Evolutionary conservation across 2,113 vertebrate genomes (phyloP), one percentile per base, ranked within the genome.

Genomic region (Cyanoderma ruficeps): DNA sequence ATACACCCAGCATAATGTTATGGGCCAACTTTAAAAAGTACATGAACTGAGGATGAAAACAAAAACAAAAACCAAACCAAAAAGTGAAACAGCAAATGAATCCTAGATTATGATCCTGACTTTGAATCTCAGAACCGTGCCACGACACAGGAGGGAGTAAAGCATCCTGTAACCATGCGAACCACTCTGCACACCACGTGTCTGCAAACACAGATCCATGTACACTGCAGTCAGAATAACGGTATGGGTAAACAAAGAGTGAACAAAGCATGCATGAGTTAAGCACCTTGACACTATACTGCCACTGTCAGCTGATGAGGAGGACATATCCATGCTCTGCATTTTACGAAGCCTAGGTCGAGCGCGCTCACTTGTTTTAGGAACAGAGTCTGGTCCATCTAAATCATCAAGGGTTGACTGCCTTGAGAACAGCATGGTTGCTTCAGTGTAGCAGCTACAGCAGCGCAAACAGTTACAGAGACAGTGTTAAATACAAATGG

Each of bases 351-450:
- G 99, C 94, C 98, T 99, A 98, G 99, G 99, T 97, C 99, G 98
- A 94, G 99, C 98, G 7, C 99, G 99, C 97, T 99, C 99, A 96
- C 99, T 99, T 98, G 99, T 99, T 99, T 99, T 99, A 98, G 99
- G 99, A 97, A 99, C 98, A 97, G 97, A 97, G 95, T 99, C 99
- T 94, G 98, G 98, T 95, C 98, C 98, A 95, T 99, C 99, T 97
- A 99, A 98, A 97, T 99, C 99, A 97, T 99, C 99, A 98, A 99
- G 98, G 63, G 99, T 99, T 97, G 99, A 99, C 96, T 99, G 99
- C 96, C 99, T 99, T 94, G 99, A 99, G 96, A 99, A 98, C 97
- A 99, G 98, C 97, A 98, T 99, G 98, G 99, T 99, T 98, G 99
- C 99, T 96, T 99, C 99, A 82, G 99, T 99, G 98, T 98, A 98